A percentile compares a stretch with the other conserved stretches of the same genome.
These are phyloP conservation scores for Seladonia tumulorum DNA, from an alignment of 2,888 invertebrate species.

Conservation along the genomic window DNA sequence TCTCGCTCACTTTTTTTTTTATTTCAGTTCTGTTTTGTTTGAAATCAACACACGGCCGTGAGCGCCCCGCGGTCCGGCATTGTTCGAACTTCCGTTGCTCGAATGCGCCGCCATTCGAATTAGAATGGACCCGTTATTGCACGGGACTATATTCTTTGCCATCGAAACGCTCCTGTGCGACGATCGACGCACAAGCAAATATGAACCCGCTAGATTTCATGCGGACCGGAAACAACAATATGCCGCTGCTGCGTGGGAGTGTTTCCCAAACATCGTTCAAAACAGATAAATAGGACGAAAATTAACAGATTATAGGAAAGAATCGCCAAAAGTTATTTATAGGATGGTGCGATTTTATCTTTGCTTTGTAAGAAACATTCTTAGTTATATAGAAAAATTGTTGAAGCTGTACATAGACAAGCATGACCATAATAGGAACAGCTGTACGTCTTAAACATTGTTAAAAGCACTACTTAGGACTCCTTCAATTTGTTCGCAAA, in stretches of 20 bases:
- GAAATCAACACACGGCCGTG: constrained; percentile 12
- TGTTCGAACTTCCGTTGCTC: constrained; percentile 17
- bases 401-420: not conserved
- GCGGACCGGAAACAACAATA: not conserved
- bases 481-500: no score
- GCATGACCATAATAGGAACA: no score
- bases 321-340: no score
- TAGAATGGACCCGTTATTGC: constrained; percentile 11
- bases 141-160: not conserved
- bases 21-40: not conserved
- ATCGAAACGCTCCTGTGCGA: not conserved
- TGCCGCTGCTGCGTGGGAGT: not conserved
- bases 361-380: no score
- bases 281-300: not conserved
- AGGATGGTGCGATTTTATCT: no score
- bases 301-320: no score
- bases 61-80: not conserved
- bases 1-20: not conserved
- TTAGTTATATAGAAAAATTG: not conserved
- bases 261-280: not conserved
- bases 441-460: no score
- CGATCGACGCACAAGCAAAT: constrained; percentile 1
- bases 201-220: not conserved
- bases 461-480: no score
- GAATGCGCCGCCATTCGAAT: not conserved